Conservation (phyloP, 2,797 vertebrate species). For the Xyrichtys novacula region DNA sequence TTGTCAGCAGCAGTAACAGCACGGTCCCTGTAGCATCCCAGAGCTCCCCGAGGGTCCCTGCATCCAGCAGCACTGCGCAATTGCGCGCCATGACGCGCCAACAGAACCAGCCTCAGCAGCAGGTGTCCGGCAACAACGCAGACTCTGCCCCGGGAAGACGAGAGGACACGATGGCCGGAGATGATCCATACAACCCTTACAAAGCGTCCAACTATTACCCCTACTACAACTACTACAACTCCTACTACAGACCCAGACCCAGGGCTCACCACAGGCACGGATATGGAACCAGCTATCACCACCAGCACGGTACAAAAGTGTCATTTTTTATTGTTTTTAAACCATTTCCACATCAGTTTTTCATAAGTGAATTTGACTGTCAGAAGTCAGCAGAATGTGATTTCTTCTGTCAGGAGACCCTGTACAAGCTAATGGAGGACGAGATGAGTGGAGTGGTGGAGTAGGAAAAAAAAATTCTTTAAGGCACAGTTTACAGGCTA, state of each 20-base stretch:
- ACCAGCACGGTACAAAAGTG: slow-evolving; percentile 90
- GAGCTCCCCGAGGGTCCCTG: slow-evolving; percentile 58
- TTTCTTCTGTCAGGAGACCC: too few species aligned
- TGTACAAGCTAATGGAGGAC: too few species aligned
- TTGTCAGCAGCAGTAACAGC: slow-evolving; percentile 62
- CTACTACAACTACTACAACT: slow-evolving; percentile 94
- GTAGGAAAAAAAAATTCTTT: too few species aligned
- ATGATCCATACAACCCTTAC: slow-evolving; percentile 92
- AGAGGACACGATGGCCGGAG: slow-evolving; percentile 87
- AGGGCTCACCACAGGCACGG: slow-evolving; percentile 82
- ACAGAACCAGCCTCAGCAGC: slow-evolving; percentile 57
- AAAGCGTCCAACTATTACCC: slow-evolving; percentile 90
- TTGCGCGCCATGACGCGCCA: slow-evolving; percentile 76
- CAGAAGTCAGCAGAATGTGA: too few species aligned
- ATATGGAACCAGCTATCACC: slow-evolving; percentile 90
- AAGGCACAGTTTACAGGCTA: slow-evolving; percentile 11
- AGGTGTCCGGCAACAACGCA: not conserved
- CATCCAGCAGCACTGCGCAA: slow-evolving; percentile 62
- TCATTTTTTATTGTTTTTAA: too few species aligned
- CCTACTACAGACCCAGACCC: slow-evolving; percentile 88
- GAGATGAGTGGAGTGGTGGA: too few species aligned
- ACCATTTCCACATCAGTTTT: too few species aligned
- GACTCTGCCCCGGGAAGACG: slow-evolving; percentile 38
- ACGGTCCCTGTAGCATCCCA: slow-evolving; percentile 51
- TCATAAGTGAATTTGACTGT: too few species aligned